phyloP scores from a whole-genome alignment of 2,888 invertebrate species.

The Noctua pronuba region DNA sequence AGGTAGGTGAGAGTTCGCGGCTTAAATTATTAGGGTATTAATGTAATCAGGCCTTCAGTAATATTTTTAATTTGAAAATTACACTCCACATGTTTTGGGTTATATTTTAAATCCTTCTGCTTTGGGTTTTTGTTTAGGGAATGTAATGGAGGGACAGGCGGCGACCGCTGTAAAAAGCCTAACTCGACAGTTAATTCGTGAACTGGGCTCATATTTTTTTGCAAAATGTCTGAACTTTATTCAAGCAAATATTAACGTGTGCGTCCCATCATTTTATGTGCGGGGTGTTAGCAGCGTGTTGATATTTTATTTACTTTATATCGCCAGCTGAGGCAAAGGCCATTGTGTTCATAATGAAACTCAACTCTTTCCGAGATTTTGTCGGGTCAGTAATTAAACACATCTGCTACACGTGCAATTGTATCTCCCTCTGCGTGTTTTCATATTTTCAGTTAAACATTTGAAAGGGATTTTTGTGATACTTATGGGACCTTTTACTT shows the following conservation, averaged over 20 bases:
- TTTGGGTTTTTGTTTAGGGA: slow-evolving; percentile 79
- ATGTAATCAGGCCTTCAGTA: slow-evolving; percentile 52
- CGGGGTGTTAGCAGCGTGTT: slow-evolving; percentile 83
- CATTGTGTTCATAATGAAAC: slow-evolving; percentile 85
- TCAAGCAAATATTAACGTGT: slow-evolving; percentile 85
- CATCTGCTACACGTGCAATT: slow-evolving; percentile 87
- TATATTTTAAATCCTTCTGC: slow-evolving; percentile 79
- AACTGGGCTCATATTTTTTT: slow-evolving; percentile 78
- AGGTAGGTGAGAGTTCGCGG: slow-evolving; percentile 62
- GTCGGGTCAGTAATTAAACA: slow-evolving; percentile 88
- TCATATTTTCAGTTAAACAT: slow-evolving; percentile 79
- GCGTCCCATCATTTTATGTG: slow-evolving; percentile 81
- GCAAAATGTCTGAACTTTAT: slow-evolving; percentile 84
- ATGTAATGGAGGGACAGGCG: slow-evolving; percentile 76
- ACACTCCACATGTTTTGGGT: slow-evolving; percentile 81
- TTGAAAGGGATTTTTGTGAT: slow-evolving; percentile 76
- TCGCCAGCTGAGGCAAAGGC: slow-evolving; percentile 76
- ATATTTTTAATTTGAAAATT: slow-evolving; percentile 82
- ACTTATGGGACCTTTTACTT: slow-evolving; percentile 74
- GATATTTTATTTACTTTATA: slow-evolving; percentile 89
- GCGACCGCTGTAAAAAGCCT: slow-evolving; percentile 77
- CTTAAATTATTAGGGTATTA: slow-evolving; percentile 73
- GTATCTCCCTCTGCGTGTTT: slow-evolving; percentile 76
- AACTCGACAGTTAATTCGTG: slow-evolving; percentile 84
- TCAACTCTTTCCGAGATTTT: slow-evolving; percentile 85